Base-by-base conservation (phyloP, 2,888 invertebrate species). In the Helobdella robusta region DNA sequence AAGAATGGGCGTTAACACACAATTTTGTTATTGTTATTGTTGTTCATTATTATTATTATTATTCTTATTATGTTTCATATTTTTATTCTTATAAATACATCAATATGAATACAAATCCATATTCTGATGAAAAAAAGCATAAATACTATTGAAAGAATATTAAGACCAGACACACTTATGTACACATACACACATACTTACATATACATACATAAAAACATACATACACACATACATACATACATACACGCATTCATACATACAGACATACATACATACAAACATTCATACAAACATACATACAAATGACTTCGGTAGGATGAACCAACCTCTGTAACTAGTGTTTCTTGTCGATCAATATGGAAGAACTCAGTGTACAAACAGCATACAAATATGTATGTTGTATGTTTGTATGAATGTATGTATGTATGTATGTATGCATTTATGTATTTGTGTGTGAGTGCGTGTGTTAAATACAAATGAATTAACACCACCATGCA, bases 321-420 rank as follows among this genome's bases (percentile, higher is more conserved):
- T 5, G 40, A n/a, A 36, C 62, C 62, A n/a, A 50, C 48, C 23
- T 62, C 50, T 30, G 32, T 25, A 50, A 28, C 25, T 35, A 30
- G 34, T 46, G 46, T 62, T 30, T 20, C 50, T 46, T 30, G 6
- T 62, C 28, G 15, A 62, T 62, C n/a, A n/a, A n/a, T n/a, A n/a
- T n/a, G n/a, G n/a, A n/a, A n/a, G n/a, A n/a, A n/a, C n/a, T n/a
- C n/a, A n/a, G n/a, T n/a, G 50, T 62, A n/a, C 36, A 44, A 44
- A 25, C n/a, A 20, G 35, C 20, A 23, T 15, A 60, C 2, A 20
- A 0, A 60, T 23, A 3, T 28, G 46, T 35, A 11, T 1, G 18
- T 30, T 56, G 32, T 30, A 40, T 40, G n/a, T 15, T 15, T 40
- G 44, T 15, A 40, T 40, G 44, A 40, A 40, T 40, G 44, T 15